A percentile compares a stretch with the other conserved stretches of the same genome.
phyloP scores from a whole-genome alignment of 1,140 invertebrate species.

The Xylocopa sonorina region DNA sequence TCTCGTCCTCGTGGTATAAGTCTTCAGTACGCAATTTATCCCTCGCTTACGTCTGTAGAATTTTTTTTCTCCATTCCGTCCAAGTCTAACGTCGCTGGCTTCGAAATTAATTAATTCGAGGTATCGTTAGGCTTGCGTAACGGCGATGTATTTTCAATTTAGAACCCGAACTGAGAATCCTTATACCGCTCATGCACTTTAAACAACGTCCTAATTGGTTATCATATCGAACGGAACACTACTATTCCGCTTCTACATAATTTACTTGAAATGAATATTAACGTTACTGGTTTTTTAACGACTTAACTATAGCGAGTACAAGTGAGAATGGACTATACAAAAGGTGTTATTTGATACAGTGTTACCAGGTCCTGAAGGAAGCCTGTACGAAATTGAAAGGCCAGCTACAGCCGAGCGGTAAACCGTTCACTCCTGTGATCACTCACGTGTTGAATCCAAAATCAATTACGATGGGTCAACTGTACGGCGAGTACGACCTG shows the following conservation, averaged over 20 bases:
- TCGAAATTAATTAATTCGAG: not conserved
- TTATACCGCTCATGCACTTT: not conserved
- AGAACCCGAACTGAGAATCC: not conserved
- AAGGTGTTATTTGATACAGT: constrained; percentile 79
- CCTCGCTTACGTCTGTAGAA: not conserved
- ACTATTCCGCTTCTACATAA: too few relatives aligned
- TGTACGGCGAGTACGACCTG: constrained; percentile 92
- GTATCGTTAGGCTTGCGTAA: not conserved
- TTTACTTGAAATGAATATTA: too few relatives aligned
- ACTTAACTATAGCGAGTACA: too few relatives aligned
- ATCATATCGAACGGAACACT: too few relatives aligned
- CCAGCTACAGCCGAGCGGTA: constrained; percentile 85
- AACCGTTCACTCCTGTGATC: constrained; percentile 84
- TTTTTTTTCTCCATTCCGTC: not conserved
- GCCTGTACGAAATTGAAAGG: constrained; percentile 86
- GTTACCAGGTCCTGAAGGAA: constrained; percentile 86
- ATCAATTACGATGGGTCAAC: constrained; percentile 91
- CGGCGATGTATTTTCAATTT: not conserved
- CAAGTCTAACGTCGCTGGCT: not conserved
- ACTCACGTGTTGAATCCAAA: constrained; percentile 89
- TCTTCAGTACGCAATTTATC: not conserved
- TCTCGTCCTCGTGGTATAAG: not conserved
- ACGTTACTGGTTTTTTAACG: too few relatives aligned
- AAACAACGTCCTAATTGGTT: not conserved
- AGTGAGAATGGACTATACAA: not conserved